Percentiles rank a stretch among this genome's conserved stretches.
Evolutionary conservation across 1,140 invertebrate species (phyloP).

Genomic region (Holcopasites calliopsidis): DNA sequence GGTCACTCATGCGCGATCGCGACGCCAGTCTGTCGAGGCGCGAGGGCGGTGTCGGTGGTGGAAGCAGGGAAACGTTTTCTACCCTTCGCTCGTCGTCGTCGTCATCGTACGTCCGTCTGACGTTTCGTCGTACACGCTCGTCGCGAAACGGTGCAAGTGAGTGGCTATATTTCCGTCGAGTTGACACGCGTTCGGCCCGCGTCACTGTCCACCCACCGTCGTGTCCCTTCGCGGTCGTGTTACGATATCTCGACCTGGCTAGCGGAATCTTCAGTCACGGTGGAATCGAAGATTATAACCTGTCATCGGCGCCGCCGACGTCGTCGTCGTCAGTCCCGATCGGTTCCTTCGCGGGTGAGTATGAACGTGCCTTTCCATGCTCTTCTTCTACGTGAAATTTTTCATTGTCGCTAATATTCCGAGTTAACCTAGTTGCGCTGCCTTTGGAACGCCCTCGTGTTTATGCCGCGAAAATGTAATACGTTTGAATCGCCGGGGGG

Average conservation of each 20-base stretch:
- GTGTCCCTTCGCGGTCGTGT: conserved; percentile 6
- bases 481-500: conserved; percentile 18
- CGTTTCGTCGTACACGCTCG: conserved; percentile 37
- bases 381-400: not conserved
- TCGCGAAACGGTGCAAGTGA: conserved; percentile 18
- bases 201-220: not conserved
- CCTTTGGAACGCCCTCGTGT: conserved; percentile 40
- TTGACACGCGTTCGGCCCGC: conserved; percentile 1
- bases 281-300: conserved; percentile 50
- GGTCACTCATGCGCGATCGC: conserved; percentile 60
- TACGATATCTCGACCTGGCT: conserved; percentile 30
- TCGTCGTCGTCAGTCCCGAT: conserved; percentile 30
- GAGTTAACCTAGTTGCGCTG: conserved; percentile 42
- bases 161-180: conserved; percentile 4
- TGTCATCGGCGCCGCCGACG: conserved; percentile 30
- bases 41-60: conserved; percentile 71
- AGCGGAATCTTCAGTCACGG: conserved; percentile 27
- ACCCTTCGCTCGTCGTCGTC: conserved; percentile 37
- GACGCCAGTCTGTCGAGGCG: conserved; percentile 51
- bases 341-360: conserved; percentile 40
- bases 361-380: not conserved
- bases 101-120: conserved; percentile 30
- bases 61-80: conserved; percentile 51
- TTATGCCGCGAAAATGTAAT: conserved; percentile 47
- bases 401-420: not conserved